These are phyloP conservation scores for Macrostomum cliftonense DNA, from an alignment of 2,888 invertebrate genomes.

Conservation along the genomic window DNA sequence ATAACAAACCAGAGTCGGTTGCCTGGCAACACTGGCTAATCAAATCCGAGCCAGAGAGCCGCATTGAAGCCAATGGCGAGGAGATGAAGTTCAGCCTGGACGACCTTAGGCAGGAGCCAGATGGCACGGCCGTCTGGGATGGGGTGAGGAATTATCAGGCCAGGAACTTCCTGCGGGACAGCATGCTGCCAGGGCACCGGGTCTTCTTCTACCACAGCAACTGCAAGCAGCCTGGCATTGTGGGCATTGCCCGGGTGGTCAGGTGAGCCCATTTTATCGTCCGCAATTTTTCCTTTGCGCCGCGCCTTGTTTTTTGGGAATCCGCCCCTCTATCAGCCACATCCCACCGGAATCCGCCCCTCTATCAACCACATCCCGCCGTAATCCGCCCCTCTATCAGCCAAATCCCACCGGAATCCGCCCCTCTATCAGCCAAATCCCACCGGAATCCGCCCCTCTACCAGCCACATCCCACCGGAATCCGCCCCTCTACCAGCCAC, in stretches of 20 bases:
- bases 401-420: too few species aligned
- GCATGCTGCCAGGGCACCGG: conserved; percentile 28
- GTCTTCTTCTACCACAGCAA: conserved; percentile 37
- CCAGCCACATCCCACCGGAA: too few species aligned
- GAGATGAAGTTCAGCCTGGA: conserved; percentile 36
- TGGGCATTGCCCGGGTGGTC: conserved; percentile 20
- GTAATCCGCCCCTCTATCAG: too few species aligned
- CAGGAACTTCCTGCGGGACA: conserved; percentile 29
- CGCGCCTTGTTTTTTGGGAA: background rate
- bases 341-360: too few species aligned
- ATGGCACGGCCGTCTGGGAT: conserved; percentile 35
- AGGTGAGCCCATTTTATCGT: conserved; percentile 16
- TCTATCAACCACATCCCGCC: too few species aligned
- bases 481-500: too few species aligned
- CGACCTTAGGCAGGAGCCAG: conserved; percentile 25
- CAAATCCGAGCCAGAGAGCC: conserved; percentile 28
- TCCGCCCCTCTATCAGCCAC: too few species aligned
- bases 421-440: too few species aligned
- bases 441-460: too few species aligned
- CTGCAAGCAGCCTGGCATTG: conserved; percentile 32
- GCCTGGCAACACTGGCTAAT: conserved; percentile 20
- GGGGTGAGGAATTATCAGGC: conserved; percentile 37
- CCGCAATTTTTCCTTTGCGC: background rate
- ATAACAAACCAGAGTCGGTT: too few species aligned
- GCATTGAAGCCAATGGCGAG: conserved; percentile 24